These are phyloP conservation scores for Euglossa dilemma DNA, from an alignment of 1,140 invertebrate genomes.

Conservation along the genomic window DNA sequence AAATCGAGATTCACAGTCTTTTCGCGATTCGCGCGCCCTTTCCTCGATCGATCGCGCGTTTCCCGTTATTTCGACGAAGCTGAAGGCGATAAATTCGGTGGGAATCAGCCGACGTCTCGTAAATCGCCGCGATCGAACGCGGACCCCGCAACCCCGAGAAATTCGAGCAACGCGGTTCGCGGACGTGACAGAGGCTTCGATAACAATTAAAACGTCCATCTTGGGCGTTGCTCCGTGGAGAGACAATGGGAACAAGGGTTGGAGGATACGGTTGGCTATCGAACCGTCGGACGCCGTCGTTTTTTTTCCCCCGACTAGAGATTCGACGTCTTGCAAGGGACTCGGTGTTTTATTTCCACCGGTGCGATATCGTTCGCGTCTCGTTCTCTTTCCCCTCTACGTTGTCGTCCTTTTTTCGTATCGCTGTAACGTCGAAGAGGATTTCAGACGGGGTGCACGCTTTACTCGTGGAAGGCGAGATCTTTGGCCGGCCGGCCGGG, in stretches of 20 bases:
- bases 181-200: background rate
- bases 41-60: too few relatives aligned
- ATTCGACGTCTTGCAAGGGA: background rate
- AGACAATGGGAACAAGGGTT: background rate
- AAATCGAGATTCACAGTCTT: too few relatives aligned
- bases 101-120: too few relatives aligned
- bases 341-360: background rate
- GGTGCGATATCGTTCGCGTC: background rate
- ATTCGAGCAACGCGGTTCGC: background rate
- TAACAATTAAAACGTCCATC: slow-evolving; percentile 16
- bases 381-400: too few relatives aligned
- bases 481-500: background rate
- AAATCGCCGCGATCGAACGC: too few relatives aligned
- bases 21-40: too few relatives aligned
- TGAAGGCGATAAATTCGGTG: too few relatives aligned
- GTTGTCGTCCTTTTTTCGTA: background rate
- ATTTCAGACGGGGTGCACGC: background rate
- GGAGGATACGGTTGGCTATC: background rate
- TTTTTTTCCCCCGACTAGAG: too few relatives aligned
- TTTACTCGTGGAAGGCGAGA: background rate
- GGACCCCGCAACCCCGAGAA: background rate
- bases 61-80: too few relatives aligned
- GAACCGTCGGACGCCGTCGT: background rate
- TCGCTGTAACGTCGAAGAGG: background rate
- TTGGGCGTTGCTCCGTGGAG: background rate